Evolutionary conservation across 2,888 invertebrate species (phyloP).

Genomic region (Eutolmus rufibarbis): DNA sequence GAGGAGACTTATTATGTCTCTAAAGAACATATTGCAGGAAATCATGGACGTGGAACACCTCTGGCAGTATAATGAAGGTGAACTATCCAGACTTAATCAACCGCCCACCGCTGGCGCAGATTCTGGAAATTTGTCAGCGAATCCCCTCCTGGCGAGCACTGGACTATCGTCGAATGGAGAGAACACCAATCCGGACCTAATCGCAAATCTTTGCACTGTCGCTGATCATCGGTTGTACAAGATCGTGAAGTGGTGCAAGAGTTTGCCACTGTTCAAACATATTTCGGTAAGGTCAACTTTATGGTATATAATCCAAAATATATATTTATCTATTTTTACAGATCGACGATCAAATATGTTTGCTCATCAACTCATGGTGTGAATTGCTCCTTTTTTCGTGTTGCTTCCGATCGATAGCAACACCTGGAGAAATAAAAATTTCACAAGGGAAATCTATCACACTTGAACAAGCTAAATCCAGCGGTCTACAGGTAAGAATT

Average conservation of each 20-base stretch:
- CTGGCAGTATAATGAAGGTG: conserved; percentile 92
- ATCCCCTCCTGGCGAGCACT: conserved; percentile 67
- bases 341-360: conserved; percentile 98
- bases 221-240: conserved; percentile 96
- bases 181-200: conserved; percentile 81
- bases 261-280: conserved; percentile 93
- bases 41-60: conserved; percentile 96
- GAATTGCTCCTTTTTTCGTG: conserved; percentile 90
- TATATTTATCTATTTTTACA: conserved; percentile 59
- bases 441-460: conserved; percentile 62
- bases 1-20: background rate
- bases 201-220: conserved; percentile 90
- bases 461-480: conserved; percentile 60
- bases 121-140: conserved; percentile 61
- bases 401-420: conserved; percentile 91
- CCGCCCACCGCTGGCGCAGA: conserved; percentile 52
- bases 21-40: conserved; percentile 68
- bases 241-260: conserved; percentile 98
- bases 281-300: conserved; percentile 75
- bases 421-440: conserved; percentile 87
- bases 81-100: conserved; percentile 71
- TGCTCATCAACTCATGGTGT: conserved; percentile 98
- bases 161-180: conserved; percentile 63
- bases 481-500: conserved; percentile 65
- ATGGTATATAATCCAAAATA: background rate